These are phyloP conservation scores for Cylindroiulus punctatus DNA, from an alignment of 2,888 invertebrate genomes.

Conservation along the genomic window DNA sequence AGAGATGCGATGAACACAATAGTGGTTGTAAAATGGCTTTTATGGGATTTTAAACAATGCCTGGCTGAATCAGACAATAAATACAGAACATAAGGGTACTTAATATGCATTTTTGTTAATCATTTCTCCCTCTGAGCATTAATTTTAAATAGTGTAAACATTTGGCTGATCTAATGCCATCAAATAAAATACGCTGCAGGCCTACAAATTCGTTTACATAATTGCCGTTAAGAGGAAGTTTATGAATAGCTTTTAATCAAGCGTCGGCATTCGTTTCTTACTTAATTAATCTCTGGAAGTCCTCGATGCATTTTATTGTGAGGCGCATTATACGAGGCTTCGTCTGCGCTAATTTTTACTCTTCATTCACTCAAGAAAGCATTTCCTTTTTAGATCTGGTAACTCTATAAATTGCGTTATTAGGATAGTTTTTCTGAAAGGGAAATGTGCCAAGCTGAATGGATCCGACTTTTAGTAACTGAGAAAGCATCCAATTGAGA, in stretches of 20 bases:
- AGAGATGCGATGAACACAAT: too few relatives aligned
- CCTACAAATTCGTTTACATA: slow-evolving; percentile 2
- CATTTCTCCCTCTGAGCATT: neutral
- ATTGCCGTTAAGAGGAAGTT: neutral
- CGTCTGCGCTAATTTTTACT: neutral
- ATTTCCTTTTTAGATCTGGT: slow-evolving; percentile 5
- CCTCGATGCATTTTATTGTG: neutral
- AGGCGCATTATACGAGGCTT: neutral
- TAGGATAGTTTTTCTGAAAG: slow-evolving; percentile 22
- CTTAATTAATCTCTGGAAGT: neutral
- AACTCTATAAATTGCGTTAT: slow-evolving; percentile 9
- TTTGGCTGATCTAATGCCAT: neutral
- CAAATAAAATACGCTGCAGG: neutral
- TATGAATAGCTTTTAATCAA: neutral
- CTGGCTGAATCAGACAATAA: too few relatives aligned
- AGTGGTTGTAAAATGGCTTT: too few relatives aligned
- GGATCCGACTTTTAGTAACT: neutral
- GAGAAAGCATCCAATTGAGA: slow-evolving; percentile 34
- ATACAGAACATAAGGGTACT: neutral
- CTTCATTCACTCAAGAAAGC: slow-evolving; percentile 26
- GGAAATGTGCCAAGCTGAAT: slow-evolving; percentile 29
- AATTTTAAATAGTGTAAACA: neutral
- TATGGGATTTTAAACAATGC: too few relatives aligned
- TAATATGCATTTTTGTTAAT: neutral
- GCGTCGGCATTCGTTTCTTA: neutral